These are phyloP conservation scores for Pica pica DNA, from an alignment of 2,113 vertebrate species.

Conservation along the genomic window DNA sequence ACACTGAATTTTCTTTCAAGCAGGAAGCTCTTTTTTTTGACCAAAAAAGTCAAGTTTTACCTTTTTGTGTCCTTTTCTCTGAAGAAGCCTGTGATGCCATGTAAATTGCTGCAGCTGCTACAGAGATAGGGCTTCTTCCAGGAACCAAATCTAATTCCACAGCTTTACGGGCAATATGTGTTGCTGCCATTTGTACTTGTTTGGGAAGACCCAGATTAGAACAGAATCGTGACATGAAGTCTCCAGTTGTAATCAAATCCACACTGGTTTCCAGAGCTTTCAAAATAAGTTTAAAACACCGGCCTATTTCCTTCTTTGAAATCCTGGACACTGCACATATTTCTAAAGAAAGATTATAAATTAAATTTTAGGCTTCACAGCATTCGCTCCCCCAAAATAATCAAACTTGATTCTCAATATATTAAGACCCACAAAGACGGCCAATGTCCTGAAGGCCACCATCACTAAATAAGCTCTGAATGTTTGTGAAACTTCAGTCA, in stretches of 20 bases:
- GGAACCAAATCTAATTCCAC: constrained; percentile 96
- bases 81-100: constrained; percentile 98
- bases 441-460: neutral
- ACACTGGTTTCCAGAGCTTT: constrained; percentile 98
- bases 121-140: constrained; percentile 95
- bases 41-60: constrained; percentile 56
- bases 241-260: constrained; percentile 96
- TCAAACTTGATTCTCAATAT: neutral
- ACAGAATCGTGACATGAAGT: constrained; percentile 99
- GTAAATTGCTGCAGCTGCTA: constrained; percentile 96
- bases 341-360: constrained; percentile 73
- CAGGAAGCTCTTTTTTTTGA: neutral
- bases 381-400: neutral
- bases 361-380: neutral
- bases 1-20: neutral
- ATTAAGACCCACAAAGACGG: neutral
- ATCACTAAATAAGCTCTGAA: neutral
- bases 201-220: constrained; percentile 96
- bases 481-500: neutral
- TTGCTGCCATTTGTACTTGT: constrained; percentile 97
- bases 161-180: constrained; percentile 92
- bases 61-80: constrained; percentile 98
- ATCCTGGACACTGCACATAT: constrained; percentile 98
- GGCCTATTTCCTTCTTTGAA: constrained; percentile 98
- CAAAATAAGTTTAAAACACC: constrained; percentile 98